Base-by-base conservation (phyloP, 2,888 invertebrate species). In the Diaperis boleti region DNA sequence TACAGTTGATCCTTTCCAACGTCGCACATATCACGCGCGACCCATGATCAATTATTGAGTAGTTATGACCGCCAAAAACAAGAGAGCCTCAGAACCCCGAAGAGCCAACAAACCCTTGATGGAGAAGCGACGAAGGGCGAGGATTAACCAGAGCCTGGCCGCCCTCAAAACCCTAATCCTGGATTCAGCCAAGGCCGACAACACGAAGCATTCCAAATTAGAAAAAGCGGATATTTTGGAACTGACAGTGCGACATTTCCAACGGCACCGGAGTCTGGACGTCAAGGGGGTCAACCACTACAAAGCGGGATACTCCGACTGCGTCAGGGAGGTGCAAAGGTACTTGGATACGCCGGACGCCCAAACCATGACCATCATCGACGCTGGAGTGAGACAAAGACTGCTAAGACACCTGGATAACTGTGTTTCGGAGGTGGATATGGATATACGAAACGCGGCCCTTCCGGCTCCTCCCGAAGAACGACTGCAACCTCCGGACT, bases 181-280 rank as follows among this genome's bases (percentile, higher is more conserved):
- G 66, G 89, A 90, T 81, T 87, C 88, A 62, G 89, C 89, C 35
- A 87, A 88, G 78, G 84, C 83, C 73, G 87, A 84, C 83, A 87
- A 86, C 78, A 89, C 89, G 49, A 89, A 89, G 75, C 92, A 92
- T 78, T 90, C 91, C 65, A 94, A 93, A 81, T 83, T 93, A 79
- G 93, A 94, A 81, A 94, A 94, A 79, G 91, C 92, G 1, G 94
- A 94, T 81, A 93, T 94, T 71, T 81, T 94, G 66, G 94, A 94
- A 81, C 84, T 93, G 78, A 92, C 93, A 1, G 93, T 94, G 47
- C 85, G 92, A 61, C 92, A 93, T 79, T 87, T 94, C 69, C 92
- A 92, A 78, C 81, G 89, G 69, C 90, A 91, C 76, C 85, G 90
- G 67, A 88, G 88, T 68, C 81, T 89, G 26, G 88, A 89, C 68